Evolutionary conservation across 2,113 vertebrate genomes (phyloP).

Genomic region (Willisornis vidua): DNA sequence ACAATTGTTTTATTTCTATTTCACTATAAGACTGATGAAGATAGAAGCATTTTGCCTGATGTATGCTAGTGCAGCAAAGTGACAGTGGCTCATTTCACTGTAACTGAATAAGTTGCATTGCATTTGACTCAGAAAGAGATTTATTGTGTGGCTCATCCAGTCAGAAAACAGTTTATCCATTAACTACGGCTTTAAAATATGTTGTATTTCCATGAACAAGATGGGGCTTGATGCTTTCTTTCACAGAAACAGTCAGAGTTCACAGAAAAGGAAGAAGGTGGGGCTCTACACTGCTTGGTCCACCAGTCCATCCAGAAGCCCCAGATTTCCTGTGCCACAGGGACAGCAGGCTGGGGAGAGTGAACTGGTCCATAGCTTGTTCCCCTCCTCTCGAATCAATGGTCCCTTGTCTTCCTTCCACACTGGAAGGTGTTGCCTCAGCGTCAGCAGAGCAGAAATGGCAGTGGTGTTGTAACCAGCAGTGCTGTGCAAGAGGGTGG

Average conservation of each 20-base stretch:
- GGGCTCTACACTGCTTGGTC: background rate
- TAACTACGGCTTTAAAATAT: conserved; percentile 61
- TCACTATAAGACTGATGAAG: conserved; percentile 70
- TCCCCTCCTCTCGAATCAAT: background rate
- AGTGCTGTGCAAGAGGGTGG: background rate
- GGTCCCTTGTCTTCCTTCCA: background rate
- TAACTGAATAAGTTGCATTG: conserved; percentile 47
- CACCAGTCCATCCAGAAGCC: background rate
- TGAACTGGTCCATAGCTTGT: background rate
- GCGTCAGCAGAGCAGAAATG: background rate
- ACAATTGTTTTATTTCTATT: conserved; percentile 72
- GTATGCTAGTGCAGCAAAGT: conserved; percentile 54
- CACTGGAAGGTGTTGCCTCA: background rate
- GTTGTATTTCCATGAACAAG: conserved; percentile 45
- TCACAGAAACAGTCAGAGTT: background rate
- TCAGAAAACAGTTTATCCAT: conserved; percentile 69
- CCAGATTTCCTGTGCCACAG: background rate
- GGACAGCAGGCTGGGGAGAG: background rate
- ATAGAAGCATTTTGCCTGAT: conserved; percentile 66
- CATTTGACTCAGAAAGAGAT: conserved; percentile 55
- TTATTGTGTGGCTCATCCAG: conserved; percentile 58
- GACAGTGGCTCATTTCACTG: conserved; percentile 48
- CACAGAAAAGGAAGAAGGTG: background rate
- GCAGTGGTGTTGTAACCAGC: background rate
- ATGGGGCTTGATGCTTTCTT: conserved; percentile 39